Conservation (phyloP, 2,113 vertebrate species). For the Thunnus maccoyii region DNA sequence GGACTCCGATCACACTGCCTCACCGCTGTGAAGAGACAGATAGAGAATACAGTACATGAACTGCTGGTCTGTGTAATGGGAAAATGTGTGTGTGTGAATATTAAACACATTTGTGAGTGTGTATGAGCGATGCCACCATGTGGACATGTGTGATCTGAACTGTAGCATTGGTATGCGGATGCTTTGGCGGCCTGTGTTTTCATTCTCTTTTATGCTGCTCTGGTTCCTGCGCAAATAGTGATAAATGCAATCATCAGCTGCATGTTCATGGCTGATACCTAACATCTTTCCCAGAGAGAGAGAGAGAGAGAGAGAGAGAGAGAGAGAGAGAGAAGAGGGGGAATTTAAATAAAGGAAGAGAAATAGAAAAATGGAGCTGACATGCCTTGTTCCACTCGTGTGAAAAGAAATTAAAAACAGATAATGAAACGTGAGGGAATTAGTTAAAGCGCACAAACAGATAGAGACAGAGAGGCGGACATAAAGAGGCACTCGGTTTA, state of each 20-base stretch:
- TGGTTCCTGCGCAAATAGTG: conserved; percentile 77
- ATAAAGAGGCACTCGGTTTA: background rate
- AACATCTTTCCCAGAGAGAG: conserved; percentile 35
- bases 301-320: conserved; percentile 1
- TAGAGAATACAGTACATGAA: conserved; percentile 41
- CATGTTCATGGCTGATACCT: conserved; percentile 49
- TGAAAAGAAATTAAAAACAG: conserved; percentile 67
- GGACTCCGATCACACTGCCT: conserved; percentile 94
- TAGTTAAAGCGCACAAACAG: conserved; percentile 10
- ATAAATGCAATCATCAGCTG: conserved; percentile 74
- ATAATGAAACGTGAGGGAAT: conserved; percentile 23
- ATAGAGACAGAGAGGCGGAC: background rate
- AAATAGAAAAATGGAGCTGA: conserved; percentile 36
- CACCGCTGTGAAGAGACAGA: conserved; percentile 83
- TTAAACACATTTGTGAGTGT: conserved; percentile 17
- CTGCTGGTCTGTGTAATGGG: conserved; percentile 55
- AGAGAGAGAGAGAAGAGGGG: conserved; percentile 8
- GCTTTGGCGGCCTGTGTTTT: conserved; percentile 56
- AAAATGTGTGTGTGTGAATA: conserved; percentile 38
- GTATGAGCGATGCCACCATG: conserved; percentile 25
- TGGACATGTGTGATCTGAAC: conserved; percentile 36
- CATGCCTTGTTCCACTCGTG: conserved; percentile 52
- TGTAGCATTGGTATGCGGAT: conserved; percentile 56
- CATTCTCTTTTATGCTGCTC: conserved; percentile 58
- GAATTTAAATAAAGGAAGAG: conserved; percentile 47